These are phyloP conservation scores for Drosophila tani DNA, from an alignment of 1,140 invertebrate genomes.

Conservation along the genomic window DNA sequence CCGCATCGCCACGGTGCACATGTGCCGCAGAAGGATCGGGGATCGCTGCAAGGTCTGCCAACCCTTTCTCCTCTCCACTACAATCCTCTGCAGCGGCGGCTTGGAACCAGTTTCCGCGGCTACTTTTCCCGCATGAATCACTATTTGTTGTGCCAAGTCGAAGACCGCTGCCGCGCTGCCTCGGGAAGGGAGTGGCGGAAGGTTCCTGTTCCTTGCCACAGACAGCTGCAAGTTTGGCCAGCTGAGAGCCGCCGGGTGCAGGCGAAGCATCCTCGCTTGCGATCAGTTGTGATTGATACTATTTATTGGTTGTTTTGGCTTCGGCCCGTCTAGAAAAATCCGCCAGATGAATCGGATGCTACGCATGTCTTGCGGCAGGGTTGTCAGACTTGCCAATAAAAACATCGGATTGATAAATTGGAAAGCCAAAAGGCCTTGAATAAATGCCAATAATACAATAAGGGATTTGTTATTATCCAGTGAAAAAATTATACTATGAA, in stretches of 20 bases:
- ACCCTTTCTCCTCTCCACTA: slow-evolving; percentile 12
- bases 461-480: too few relatives aligned
- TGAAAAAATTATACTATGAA: not conserved
- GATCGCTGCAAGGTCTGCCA: slow-evolving; percentile 18
- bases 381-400: slow-evolving; percentile 3
- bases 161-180: not conserved
- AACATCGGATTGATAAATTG: not conserved
- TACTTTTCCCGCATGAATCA: slow-evolving; percentile 82
- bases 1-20: slow-evolving; percentile 45
- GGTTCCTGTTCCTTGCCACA: slow-evolving; percentile 44
- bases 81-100: slow-evolving; percentile 20
- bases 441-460: not conserved
- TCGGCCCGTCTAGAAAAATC: slow-evolving; percentile 27
- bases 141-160: slow-evolving; percentile 69
- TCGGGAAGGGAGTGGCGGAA: slow-evolving; percentile 3
- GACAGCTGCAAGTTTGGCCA: slow-evolving; percentile 80
- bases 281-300: slow-evolving; percentile 81
- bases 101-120: slow-evolving; percentile 75
- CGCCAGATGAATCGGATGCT: slow-evolving; percentile 35
- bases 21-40: slow-evolving; percentile 73
- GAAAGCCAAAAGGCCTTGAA: not conserved
- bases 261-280: slow-evolving; percentile 70
- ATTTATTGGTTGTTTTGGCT: slow-evolving; percentile 76
- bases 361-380: slow-evolving; percentile 31
- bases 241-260: slow-evolving; percentile 63